These are phyloP conservation scores for Drosophila neocordata DNA, from an alignment of 1,140 invertebrate genomes.

Conservation along the genomic window DNA sequence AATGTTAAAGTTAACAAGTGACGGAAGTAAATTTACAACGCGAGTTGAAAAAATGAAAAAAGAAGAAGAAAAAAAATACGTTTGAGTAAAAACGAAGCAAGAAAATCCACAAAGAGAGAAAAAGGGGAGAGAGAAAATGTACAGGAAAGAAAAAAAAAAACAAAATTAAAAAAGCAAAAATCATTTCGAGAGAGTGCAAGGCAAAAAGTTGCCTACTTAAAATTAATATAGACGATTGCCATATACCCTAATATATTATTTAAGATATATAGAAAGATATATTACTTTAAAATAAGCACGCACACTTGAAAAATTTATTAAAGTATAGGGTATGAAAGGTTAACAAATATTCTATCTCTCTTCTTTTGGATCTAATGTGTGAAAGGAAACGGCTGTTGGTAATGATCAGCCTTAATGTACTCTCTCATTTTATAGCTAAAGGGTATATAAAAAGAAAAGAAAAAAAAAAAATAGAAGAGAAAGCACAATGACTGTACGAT, in stretches of 20 bases:
- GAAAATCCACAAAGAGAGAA: constrained; percentile 1
- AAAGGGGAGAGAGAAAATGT: background rate
- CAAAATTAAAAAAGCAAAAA: background rate
- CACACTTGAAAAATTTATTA: too few species aligned
- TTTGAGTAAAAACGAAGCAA: constrained; percentile 31
- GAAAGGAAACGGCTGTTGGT: background rate
- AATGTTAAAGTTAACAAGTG: constrained; percentile 75
- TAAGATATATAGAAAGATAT: too few species aligned
- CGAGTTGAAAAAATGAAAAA: constrained; percentile 54
- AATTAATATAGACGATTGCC: background rate
- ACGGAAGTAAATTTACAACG: constrained; percentile 71
- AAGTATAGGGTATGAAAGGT: too few species aligned
- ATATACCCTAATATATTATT: too few species aligned
- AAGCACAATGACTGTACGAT: constrained; percentile 4
- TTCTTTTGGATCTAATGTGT: too few species aligned
- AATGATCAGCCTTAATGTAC: background rate
- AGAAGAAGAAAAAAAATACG: constrained; percentile 63
- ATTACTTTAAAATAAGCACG: too few species aligned
- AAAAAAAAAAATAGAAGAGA: background rate
- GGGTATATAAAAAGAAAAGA: background rate
- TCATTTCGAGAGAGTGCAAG: constrained; percentile 39
- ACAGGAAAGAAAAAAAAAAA: background rate
- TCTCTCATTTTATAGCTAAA: background rate
- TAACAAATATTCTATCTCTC: too few species aligned
- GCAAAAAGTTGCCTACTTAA: constrained; percentile 27